Conservation (phyloP, 2,113 vertebrate genomes). For the Pelobates fuscus region DNA sequence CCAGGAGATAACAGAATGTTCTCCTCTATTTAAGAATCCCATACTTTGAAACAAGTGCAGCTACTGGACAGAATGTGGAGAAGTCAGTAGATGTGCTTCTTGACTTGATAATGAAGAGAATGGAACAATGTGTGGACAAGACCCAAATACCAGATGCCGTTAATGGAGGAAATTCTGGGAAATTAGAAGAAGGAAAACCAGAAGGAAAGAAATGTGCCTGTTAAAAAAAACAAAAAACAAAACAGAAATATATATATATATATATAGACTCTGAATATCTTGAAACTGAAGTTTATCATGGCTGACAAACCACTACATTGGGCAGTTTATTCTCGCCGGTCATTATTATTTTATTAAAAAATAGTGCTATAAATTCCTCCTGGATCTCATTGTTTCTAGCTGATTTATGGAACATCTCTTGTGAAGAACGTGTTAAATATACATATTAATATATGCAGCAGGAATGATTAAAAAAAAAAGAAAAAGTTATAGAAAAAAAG, state of each 20-base stretch:
- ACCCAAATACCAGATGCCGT: conserved; percentile 67
- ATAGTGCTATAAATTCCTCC: neutral
- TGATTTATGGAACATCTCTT: conserved; percentile 27
- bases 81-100: conserved; percentile 84
- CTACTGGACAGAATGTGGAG: conserved; percentile 85
- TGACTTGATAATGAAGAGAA: conserved; percentile 96
- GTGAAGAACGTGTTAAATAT: conserved; percentile 36
- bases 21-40: conserved; percentile 73
- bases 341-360: conserved; percentile 6
- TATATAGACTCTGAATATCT: conserved; percentile 18
- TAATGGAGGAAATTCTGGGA: conserved; percentile 76
- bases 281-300: neutral
- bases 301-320: conserved; percentile 37
- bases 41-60: conserved; percentile 92
- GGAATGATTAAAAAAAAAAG: conserved; percentile 11
- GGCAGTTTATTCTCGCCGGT: neutral
- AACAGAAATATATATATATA: neutral
- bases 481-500: conserved; percentile 26
- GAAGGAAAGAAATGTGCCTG: conserved; percentile 85
- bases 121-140: conserved; percentile 93
- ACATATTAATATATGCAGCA: conserved; percentile 40
- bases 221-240: conserved; percentile 62
- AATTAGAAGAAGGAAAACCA: conserved; percentile 66
- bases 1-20: neutral
- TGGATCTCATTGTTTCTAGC: conserved; percentile 2